Percentiles rank a stretch among this genome's conserved stretches.
Conservation (phyloP, 2,888 invertebrate species). For the Drosophila atroscutellata region DNA sequence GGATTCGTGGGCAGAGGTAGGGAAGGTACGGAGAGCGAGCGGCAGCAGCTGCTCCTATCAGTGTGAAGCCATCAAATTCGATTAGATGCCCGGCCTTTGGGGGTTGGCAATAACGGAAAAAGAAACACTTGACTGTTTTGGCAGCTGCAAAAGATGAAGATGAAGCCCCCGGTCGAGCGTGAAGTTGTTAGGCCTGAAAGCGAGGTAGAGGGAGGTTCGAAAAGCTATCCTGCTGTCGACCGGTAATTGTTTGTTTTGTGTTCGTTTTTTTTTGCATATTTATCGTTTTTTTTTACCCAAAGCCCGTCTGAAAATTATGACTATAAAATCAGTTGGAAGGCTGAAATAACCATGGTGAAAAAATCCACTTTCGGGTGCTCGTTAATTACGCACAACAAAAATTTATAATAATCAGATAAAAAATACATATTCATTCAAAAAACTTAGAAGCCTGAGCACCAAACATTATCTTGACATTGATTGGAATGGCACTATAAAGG, state of each 20-base stretch:
- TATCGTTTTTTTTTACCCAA: conserved; percentile 23
- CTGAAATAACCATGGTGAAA: conserved; percentile 4
- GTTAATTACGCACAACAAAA: conserved; percentile 19
- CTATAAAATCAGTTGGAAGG: conserved; percentile 22
- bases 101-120: conserved; percentile 56
- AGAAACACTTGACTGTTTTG: conserved; percentile 76
- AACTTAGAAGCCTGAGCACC: too few relatives aligned
- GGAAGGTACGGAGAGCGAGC: conserved; percentile 37
- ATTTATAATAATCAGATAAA: background rate
- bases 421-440: background rate
- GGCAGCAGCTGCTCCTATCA: conserved; percentile 80
- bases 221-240: conserved; percentile 49
- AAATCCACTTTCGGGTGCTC: background rate
- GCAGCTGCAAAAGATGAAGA: conserved; percentile 70
- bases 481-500: conserved; percentile 18
- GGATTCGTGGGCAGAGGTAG: conserved; percentile 34
- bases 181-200: conserved; percentile 27
- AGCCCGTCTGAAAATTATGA: background rate
- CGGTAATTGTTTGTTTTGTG: conserved; percentile 67
- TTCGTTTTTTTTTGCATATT: conserved; percentile 60
- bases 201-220: conserved; percentile 3
- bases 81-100: conserved; percentile 65
- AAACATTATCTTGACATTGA: background rate
- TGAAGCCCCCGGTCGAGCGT: conserved; percentile 29
- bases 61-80: conserved; percentile 82